Evolutionary conservation across 2,113 vertebrate species (phyloP).

Genomic region (Gymnarchus niloticus): DNA sequence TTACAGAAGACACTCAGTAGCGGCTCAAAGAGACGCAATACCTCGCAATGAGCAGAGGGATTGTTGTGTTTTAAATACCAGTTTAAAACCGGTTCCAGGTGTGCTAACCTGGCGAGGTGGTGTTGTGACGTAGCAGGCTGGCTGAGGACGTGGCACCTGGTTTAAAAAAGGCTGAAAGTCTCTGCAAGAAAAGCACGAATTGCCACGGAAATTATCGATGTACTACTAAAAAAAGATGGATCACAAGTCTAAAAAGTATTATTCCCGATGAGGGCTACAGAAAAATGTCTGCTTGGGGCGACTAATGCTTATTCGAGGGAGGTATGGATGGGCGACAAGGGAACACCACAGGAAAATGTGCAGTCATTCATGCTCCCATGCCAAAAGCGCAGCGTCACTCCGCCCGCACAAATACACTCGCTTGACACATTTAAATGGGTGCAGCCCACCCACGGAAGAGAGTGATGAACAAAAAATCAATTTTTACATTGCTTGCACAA

Average conservation of each 20-base stretch:
- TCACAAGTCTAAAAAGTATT: not conserved
- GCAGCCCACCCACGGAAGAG: not conserved
- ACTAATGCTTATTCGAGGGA: not conserved
- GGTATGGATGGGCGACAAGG: slow-evolving; percentile 31
- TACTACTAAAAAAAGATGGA: not conserved
- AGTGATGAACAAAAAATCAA: not conserved
- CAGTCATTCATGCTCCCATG: slow-evolving; percentile 45
- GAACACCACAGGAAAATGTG: slow-evolving; percentile 48
- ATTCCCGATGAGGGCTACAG: not conserved
- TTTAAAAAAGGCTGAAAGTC: not conserved
- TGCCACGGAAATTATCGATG: not conserved
- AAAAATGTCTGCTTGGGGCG: slow-evolving; percentile 22
- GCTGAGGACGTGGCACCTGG: too few species aligned
- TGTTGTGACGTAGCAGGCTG: too few species aligned
- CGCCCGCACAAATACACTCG: slow-evolving; percentile 29
- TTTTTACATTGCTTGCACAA: slow-evolving; percentile 1
- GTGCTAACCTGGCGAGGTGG: too few species aligned
- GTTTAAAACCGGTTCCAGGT: too few species aligned
- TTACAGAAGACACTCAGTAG: too few species aligned
- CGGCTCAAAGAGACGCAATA: too few species aligned
- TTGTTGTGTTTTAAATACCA: too few species aligned
- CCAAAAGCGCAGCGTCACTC: slow-evolving; percentile 46
- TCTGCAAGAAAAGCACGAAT: not conserved
- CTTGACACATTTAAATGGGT: too few species aligned
- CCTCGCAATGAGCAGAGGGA: too few species aligned